Conservation (phyloP, 2,113 vertebrate genomes). For the Marmota monax region DNA sequence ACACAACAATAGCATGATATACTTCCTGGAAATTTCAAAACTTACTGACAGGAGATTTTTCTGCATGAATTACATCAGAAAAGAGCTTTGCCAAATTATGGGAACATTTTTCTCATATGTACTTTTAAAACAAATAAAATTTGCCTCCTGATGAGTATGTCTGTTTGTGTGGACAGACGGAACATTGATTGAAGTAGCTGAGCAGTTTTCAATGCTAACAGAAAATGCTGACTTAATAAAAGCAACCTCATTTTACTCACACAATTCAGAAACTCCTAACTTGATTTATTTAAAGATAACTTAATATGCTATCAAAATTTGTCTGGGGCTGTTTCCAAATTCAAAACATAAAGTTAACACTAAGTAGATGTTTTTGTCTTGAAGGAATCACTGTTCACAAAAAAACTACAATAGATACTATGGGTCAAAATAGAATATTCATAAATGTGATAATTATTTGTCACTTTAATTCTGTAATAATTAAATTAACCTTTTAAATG, state of each 20-base stretch:
- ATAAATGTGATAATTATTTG: background rate
- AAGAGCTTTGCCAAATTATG: background rate
- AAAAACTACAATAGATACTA: background rate
- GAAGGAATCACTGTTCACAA: background rate
- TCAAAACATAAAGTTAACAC: conserved; percentile 66
- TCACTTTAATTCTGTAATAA: background rate
- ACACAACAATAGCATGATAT: background rate
- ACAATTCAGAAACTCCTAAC: conserved; percentile 54
- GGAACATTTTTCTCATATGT: background rate
- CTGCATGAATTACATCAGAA: background rate
- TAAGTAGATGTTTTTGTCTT: conserved; percentile 41
- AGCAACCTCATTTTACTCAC: conserved; percentile 59
- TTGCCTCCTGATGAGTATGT: conserved; percentile 44
- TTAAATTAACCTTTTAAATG: background rate
- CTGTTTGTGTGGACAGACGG: conserved; percentile 44
- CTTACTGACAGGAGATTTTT: background rate
- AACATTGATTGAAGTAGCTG: conserved; percentile 30
- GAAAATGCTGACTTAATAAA: conserved; percentile 53
- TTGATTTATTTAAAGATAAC: conserved; percentile 72
- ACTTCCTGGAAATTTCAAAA: conserved; percentile 24
- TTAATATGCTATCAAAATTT: conserved; percentile 34
- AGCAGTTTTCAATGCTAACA: conserved; percentile 40
- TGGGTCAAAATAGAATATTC: background rate
- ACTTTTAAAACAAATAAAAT: conserved; percentile 66
- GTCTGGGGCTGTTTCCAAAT: conserved; percentile 56